These are phyloP conservation scores for Tamandua tetradactyla DNA, from an alignment of 2,797 vertebrate genomes.

Conservation along the genomic window DNA sequence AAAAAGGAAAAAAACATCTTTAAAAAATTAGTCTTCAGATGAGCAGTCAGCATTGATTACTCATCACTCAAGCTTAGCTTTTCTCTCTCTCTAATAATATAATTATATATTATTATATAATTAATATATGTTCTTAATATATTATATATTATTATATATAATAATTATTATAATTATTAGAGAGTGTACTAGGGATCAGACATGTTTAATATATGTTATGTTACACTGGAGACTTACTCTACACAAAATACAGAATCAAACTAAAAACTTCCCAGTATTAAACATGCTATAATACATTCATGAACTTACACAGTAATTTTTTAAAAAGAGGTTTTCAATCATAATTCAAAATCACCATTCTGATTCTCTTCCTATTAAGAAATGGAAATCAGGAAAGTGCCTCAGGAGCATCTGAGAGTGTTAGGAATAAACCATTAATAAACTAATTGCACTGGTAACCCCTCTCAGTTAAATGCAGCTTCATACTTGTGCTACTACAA, in stretches of 20 bases:
- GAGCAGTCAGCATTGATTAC: neutral
- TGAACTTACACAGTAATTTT: neutral
- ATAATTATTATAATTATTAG: too few relatives aligned
- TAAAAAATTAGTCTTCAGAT: neutral
- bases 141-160: too few relatives aligned
- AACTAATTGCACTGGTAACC: neutral
- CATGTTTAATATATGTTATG: neutral
- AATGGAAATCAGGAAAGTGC: slow-evolving; percentile 4
- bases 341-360: slow-evolving; percentile 35
- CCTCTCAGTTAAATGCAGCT: neutral
- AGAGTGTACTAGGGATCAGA: neutral
- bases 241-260: neutral
- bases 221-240: neutral
- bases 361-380: slow-evolving; percentile 4
- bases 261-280: neutral
- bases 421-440: neutral
- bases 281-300: neutral
- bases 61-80: neutral
- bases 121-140: too few relatives aligned
- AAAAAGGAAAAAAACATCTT: neutral
- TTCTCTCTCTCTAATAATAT: neutral
- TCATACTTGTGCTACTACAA: slow-evolving; percentile 11
- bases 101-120: too few relatives aligned
- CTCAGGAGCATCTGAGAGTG: neutral
- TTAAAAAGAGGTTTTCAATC: neutral